Base-by-base conservation (phyloP, 2,888 invertebrate genomes). In the Chloroclysta siterata region DNA sequence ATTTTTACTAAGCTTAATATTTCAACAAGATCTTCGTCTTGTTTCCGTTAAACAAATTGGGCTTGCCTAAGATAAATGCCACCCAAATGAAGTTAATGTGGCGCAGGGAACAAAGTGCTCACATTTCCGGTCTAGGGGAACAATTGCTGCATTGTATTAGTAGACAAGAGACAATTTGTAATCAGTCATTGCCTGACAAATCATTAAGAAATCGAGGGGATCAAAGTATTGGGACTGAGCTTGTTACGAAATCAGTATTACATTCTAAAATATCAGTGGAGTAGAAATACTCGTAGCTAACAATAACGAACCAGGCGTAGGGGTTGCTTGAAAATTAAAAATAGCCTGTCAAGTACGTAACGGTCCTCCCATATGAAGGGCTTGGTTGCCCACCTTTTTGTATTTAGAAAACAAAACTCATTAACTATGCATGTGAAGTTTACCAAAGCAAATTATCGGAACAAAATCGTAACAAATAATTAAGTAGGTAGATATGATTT, bases 101-200 rank as follows among this genome's bases (percentile, higher is more conserved):
- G 79, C 70, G 72, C 63, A 65, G 65, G 71, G 72, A 77, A 81
- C 79, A 81, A 80, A 82, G 79, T 76, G 62, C 67, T 60, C 60
- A 72, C 70, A 73, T 74, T 78, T 82, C 83, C 82, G 78, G 77
- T 73, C 76, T 75, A 75, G 71, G 72, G 75, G 70, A 80, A 77
- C 80, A 77, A 82, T 84, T 81, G 80, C 77, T 78, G 73, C 74
- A 81, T 81, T 81, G 82, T 85, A 67, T 77, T 73, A 56, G 60
- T 65, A 71, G 72, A 74, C 74, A 71, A 71, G 71, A 71, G 67
- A 75, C 71, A 75, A 82, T 82, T 81, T 80, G 76, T 85, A 81
- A 77, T 74, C 75, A 74, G 78, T 78, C 75, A 76, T 73, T 55
- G 61, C 76, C 78, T 78, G 79, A 82, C 77, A 81, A 81, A 84